Evolutionary conservation across 2,797 vertebrate genomes (phyloP), one percentile per base, ranked within the genome.

Genomic region (Lutjanus argentimaculatus): DNA sequence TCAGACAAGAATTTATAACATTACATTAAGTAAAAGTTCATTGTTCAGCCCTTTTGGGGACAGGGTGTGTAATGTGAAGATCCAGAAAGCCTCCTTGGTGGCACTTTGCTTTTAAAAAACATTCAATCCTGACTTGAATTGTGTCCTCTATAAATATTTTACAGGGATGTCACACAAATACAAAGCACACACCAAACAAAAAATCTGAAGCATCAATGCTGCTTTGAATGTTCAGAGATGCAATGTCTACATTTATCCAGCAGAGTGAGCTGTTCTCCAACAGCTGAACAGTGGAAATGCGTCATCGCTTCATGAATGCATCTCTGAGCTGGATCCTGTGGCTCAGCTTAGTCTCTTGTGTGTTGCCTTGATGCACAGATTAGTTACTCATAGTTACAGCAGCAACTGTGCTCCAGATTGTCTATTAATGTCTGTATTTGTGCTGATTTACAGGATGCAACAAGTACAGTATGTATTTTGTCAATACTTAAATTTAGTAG

Each of bases 191-290:
- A 13, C 36, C 21, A 45, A 43, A 42, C 25, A 13, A 66, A 72
- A n/a, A 11, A 16, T 10, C 7, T 49, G 25, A 80, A 69, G 42
- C 51, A 6, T 36, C n/a, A 8, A 2, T 15, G 19, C 25, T 42
- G 48, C 55, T 74, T 55, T 64, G 5, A 55, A 36, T 17, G 25
- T 17, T 4, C 2, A 17, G 9, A 71, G 17, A 46, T 82, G 92
- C 88, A 94, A 78, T 65, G 49, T 46, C 67, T 16, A 19, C 1
- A 1, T 48, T 3, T 43, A 0, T 77, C 90, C 94, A 92, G 85
- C 77, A 95, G 94, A 91, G 90, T 0, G 85, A 58, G 85, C 79
- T 90, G 56, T 90, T 93, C 73, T 84, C 77, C 79, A 88, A 87
- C 85, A 81, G 25, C 87, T 87, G 77, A 75, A 14, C 42, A 25